phyloP scores from a whole-genome alignment of 2,888 invertebrate species.

The Operophtera brumata region DNA sequence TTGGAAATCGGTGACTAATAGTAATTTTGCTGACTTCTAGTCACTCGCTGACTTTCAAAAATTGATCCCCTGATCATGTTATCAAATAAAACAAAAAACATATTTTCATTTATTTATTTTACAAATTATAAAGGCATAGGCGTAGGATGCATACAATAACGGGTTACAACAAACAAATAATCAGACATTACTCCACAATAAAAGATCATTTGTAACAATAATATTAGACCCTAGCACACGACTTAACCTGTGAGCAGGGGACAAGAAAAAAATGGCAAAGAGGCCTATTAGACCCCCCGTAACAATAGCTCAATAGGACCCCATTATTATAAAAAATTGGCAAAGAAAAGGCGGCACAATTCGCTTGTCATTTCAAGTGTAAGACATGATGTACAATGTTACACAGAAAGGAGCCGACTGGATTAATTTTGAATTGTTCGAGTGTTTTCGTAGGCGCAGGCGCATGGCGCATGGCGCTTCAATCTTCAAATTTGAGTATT shows the following conservation, averaged over 20 bases:
- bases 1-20: no score
- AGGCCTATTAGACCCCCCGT: slow-evolving; percentile 57
- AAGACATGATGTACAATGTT: slow-evolving; percentile 59
- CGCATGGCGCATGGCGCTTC: slow-evolving; percentile 24
- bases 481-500: slow-evolving; percentile 3
- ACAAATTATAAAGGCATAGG: neutral
- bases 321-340: slow-evolving; percentile 55
- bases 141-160: slow-evolving; percentile 13
- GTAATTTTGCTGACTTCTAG: no score
- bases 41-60: no score
- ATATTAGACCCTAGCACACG: slow-evolving; percentile 35
- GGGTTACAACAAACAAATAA: slow-evolving; percentile 23
- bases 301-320: slow-evolving; percentile 59
- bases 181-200: slow-evolving; percentile 17
- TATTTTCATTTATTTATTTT: slow-evolving; percentile 1
- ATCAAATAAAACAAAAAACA: slow-evolving; percentile 3
- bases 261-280: slow-evolving; percentile 55
- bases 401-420: slow-evolving; percentile 41
- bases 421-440: slow-evolving; percentile 20
- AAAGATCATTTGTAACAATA: slow-evolving; percentile 25
- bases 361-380: slow-evolving; percentile 55
- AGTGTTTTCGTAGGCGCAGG: slow-evolving; percentile 15
- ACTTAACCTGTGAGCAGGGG: slow-evolving; percentile 52
- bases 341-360: slow-evolving; percentile 49
- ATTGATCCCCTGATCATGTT: no score